Percentiles rank a stretch among this genome's conserved stretches.
These are phyloP conservation scores for Erebia palarica DNA, from an alignment of 2,888 invertebrate species.

Conservation along the genomic window DNA sequence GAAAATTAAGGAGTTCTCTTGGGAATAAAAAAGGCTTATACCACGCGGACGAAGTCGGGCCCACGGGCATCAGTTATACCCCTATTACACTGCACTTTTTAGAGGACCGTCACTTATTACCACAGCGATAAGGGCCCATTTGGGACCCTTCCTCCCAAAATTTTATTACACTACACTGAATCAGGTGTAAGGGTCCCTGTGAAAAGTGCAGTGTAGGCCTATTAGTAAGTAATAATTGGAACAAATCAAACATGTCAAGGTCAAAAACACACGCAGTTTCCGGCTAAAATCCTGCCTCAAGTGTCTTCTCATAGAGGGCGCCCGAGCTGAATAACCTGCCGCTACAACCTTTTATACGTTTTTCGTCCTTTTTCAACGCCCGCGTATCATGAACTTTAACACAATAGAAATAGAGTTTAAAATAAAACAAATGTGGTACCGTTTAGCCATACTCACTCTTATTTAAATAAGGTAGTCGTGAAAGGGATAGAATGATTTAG, in stretches of 20 bases:
- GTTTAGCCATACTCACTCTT: slow-evolving; percentile 68
- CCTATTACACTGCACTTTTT: no score
- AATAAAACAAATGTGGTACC: slow-evolving; percentile 45
- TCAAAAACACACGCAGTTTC: slow-evolving; percentile 45
- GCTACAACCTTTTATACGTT: slow-evolving; percentile 60
- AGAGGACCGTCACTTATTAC: no score
- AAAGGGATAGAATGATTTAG: slow-evolving; percentile 58
- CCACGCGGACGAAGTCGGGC: no score
- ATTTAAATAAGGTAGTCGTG: slow-evolving; percentile 81
- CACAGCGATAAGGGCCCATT: no score
- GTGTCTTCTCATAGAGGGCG: slow-evolving; percentile 63
- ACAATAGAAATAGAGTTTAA: slow-evolving; percentile 49
- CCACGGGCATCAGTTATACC: no score
- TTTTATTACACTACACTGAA: no score
- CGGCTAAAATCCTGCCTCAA: slow-evolving; percentile 69
- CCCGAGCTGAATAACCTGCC: slow-evolving; percentile 65
- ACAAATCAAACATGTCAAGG: slow-evolving; percentile 31
- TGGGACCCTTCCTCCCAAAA: no score
- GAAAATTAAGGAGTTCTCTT: no score
- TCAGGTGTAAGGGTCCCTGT: no score
- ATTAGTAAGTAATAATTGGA: background rate
- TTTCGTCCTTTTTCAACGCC: slow-evolving; percentile 45
- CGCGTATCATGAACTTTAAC: slow-evolving; percentile 49
- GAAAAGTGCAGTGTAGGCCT: no score
- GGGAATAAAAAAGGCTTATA: no score